Evolutionary conservation across 2,113 vertebrate genomes (phyloP).

Genomic region (Solea senegalensis): DNA sequence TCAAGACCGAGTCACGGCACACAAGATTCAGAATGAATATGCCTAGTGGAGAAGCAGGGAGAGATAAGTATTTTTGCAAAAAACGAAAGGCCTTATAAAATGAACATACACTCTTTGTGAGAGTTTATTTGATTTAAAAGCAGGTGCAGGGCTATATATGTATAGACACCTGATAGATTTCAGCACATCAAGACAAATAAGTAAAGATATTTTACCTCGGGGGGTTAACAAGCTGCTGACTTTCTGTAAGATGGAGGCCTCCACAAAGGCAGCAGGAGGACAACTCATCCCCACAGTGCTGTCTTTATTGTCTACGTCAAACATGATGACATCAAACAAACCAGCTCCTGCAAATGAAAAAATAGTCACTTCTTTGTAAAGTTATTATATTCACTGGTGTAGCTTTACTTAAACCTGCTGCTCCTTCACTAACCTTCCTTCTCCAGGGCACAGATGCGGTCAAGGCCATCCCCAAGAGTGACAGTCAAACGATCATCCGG

Average conservation of each 20-base stretch:
- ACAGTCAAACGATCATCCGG: constrained; percentile 87
- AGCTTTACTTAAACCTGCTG: background rate
- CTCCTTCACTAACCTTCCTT: constrained; percentile 79
- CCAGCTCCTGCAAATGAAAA: constrained; percentile 66
- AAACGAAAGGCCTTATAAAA: no score
- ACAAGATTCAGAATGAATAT: constrained; percentile 95
- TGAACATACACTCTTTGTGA: no score
- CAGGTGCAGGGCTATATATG: background rate
- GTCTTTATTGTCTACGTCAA: constrained; percentile 97
- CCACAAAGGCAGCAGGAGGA: constrained; percentile 92
- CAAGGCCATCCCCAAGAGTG: constrained; percentile 88
- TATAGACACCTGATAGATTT: background rate
- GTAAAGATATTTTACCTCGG: constrained; percentile 80
- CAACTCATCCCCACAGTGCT: constrained; percentile 92
- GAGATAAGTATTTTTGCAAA: background rate
- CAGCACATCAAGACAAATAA: background rate
- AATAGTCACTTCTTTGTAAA: background rate
- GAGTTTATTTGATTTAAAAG: no score
- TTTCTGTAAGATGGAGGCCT: constrained; percentile 85
- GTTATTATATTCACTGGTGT: background rate
- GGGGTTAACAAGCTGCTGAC: constrained; percentile 85
- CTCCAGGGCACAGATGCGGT: constrained; percentile 82
- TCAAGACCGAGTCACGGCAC: constrained; percentile 87
- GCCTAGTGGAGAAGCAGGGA: constrained; percentile 74
- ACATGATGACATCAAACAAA: constrained; percentile 89